Conservation (phyloP, 2,113 vertebrate species). For the Setophaga kirtlandii region DNA sequence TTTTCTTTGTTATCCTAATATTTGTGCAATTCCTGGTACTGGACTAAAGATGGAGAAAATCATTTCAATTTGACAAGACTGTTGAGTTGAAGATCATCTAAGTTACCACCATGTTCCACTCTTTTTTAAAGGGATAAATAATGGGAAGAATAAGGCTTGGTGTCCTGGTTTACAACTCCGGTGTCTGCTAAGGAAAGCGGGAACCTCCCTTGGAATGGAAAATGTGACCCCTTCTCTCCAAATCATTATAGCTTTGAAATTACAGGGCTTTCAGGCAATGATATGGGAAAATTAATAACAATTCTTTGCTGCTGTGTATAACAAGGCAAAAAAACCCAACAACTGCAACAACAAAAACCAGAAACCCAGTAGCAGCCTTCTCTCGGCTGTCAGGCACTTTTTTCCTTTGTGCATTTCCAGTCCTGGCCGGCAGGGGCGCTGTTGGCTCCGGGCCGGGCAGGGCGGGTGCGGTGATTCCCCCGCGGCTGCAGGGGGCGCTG, state of each 20-base stretch:
- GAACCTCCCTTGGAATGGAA: background rate
- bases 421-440: background rate
- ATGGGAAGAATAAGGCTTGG: background rate
- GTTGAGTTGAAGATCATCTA: background rate
- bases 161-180: background rate
- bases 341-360: fast-evolving
- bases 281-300: background rate
- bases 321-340: background rate
- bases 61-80: background rate
- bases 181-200: fast-evolving
- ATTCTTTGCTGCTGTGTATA: background rate
- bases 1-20: background rate
- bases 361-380: fast-evolving
- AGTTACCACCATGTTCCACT: background rate
- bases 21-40: background rate
- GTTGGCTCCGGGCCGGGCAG: background rate
- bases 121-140: background rate
- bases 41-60: background rate
- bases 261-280: background rate
- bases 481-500: background rate
- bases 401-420: fast-evolving
- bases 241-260: background rate
- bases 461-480: fast-evolving
- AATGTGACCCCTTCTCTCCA: background rate
- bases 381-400: fast-evolving